A percentile compares a stretch with the other conserved stretches of the same genome.
Evolutionary conservation across 2,888 invertebrate genomes (phyloP).

Genomic region (Theretra japonica): DNA sequence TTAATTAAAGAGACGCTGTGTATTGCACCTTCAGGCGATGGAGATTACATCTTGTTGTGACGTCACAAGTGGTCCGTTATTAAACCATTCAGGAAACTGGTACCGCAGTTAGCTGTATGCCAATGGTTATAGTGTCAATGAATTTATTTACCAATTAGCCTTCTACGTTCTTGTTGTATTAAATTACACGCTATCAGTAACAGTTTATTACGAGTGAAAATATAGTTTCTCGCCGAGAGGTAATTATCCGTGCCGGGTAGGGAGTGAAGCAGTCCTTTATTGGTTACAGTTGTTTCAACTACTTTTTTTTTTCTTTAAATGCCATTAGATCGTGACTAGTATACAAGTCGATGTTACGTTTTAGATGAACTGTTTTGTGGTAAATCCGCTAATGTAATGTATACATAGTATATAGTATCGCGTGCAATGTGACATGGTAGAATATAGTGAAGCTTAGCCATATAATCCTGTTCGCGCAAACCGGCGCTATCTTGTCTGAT

Average conservation of each 20-base stretch:
- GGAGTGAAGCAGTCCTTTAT: neutral
- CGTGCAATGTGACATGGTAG: slow-evolving; percentile 58
- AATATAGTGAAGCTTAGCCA: slow-evolving; percentile 68
- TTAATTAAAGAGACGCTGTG: neutral
- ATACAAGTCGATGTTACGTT: neutral
- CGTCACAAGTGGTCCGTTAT: slow-evolving; percentile 14
- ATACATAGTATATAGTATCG: neutral
- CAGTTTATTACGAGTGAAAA: slow-evolving; percentile 42
- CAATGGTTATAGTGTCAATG: slow-evolving; percentile 33
- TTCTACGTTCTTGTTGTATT: slow-evolving; percentile 37
- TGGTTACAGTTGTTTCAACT: neutral
- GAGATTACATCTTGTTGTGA: slow-evolving; percentile 6
- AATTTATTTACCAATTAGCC: slow-evolving; percentile 42
- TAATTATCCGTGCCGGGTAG: slow-evolving; percentile 33
- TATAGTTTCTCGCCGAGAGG: slow-evolving; percentile 39
- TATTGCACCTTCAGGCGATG: neutral
- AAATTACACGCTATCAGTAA: slow-evolving; percentile 40
- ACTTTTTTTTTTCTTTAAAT: neutral
- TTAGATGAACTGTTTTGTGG: neutral
- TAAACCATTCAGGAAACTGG: slow-evolving; percentile 14
- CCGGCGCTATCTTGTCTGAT: slow-evolving; percentile 76
- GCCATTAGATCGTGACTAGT: neutral
- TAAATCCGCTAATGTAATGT: neutral
- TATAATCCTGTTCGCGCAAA: slow-evolving; percentile 68
- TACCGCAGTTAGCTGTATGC: slow-evolving; percentile 5